A percentile compares a stretch with the other conserved stretches of the same genome.
Evolutionary conservation across 2,888 invertebrate species (phyloP).

Genomic region (Linnaemya vulpina): DNA sequence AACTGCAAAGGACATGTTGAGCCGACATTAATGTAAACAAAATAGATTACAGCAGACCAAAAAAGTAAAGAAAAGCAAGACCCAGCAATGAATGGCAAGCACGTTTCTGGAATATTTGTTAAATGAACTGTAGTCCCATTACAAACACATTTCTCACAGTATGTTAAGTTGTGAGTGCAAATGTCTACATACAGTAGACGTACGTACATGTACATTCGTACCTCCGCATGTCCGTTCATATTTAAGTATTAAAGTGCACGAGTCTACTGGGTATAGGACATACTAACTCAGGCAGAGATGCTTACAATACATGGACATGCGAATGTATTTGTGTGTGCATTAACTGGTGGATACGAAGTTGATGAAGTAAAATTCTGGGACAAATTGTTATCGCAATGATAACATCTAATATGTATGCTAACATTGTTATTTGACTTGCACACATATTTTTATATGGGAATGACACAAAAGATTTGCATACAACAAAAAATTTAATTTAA

Average conservation of each 20-base stretch:
- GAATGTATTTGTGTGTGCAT: background rate
- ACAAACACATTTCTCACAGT: conserved; percentile 65
- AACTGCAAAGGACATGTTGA: conserved; percentile 62
- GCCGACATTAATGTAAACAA: conserved; percentile 69
- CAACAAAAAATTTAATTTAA: background rate
- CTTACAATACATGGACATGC: too few species aligned
- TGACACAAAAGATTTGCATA: background rate
- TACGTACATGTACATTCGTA: background rate
- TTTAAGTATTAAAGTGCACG: too few species aligned
- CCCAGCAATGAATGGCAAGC: conserved; percentile 64
- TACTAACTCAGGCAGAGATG: conserved; percentile 8
- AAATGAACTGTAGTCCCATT: conserved; percentile 72
- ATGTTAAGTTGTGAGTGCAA: conserved; percentile 37
- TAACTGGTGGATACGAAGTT: conserved; percentile 9
- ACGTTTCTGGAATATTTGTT: conserved; percentile 70
- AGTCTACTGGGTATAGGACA: background rate
- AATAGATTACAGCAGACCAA: conserved; percentile 22
- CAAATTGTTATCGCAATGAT: conserved; percentile 40
- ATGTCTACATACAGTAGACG: background rate
- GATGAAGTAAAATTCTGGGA: conserved; percentile 33
- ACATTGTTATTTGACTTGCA: conserved; percentile 37
- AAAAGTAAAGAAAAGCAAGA: conserved; percentile 32
- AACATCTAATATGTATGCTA: conserved; percentile 41
- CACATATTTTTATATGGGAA: background rate
- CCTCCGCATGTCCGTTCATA: too few species aligned